A percentile compares a stretch with the other conserved stretches of the same genome.
phyloP scores from a whole-genome alignment of 2,888 invertebrate genomes.

The Pachydiplax longipennis region DNA sequence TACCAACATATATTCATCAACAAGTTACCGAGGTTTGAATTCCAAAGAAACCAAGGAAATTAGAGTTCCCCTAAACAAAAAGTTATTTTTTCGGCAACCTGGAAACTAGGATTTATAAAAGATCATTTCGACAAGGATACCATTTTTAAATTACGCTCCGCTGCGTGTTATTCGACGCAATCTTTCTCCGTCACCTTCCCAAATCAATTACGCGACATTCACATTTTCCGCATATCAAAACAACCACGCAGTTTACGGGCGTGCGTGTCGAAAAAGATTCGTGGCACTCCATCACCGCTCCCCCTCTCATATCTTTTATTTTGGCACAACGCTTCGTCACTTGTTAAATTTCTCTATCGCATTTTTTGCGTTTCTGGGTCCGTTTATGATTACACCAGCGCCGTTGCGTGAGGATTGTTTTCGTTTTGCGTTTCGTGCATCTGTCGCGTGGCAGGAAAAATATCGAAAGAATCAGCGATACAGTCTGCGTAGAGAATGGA shows the following conservation, averaged over 20 bases:
- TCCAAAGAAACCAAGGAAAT: too few relatives aligned
- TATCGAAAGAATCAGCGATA: too few relatives aligned
- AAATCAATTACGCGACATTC: neutral
- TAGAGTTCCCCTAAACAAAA: too few relatives aligned
- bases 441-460: too few relatives aligned
- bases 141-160: neutral
- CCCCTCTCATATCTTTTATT: neutral
- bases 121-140: neutral
- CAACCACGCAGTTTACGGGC: neutral
- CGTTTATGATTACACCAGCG: neutral
- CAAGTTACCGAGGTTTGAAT: too few relatives aligned
- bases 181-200: too few relatives aligned
- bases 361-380: neutral
- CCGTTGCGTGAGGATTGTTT: neutral
- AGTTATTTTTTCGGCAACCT: too few relatives aligned
- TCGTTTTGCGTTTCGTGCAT: neutral
- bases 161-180: too few relatives aligned
- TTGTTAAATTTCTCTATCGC: neutral
- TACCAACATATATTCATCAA: too few relatives aligned
- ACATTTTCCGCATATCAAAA: neutral
- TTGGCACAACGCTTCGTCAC: neutral
- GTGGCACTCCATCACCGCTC: neutral
- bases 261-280: neutral
- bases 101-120: neutral
- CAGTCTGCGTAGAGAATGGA: too few relatives aligned